Base-by-base conservation (phyloP, 30 jellyfish, hydroid and myxozoan species). In the Haliclystus octoradiatus region DNA sequence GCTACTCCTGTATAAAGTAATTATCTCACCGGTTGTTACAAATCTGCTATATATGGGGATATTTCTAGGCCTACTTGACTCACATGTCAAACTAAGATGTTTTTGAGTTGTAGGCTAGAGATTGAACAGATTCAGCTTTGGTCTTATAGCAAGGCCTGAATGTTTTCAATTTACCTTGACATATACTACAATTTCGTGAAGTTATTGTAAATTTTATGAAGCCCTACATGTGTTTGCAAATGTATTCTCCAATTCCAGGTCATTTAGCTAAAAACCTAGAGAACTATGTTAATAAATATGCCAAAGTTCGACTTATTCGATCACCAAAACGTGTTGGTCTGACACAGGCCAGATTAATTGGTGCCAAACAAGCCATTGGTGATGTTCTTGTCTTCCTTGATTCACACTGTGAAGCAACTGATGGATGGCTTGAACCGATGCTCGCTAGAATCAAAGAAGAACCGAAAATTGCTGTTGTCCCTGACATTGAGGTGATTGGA, bases 361-460 rank as follows among this genome's bases (percentile, higher is more conserved):
- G 99, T 1, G 96, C 99, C 28, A 93, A 84, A 31, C 69, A 70
- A 66, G 99, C 99, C 2, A 53, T 28, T 49, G 99, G 99, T 2
- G 96, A 92, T 65, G 99, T 92, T 0, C 71, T 92, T 26, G 99
- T 92, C 28, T 92, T 92, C 33, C 73, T 92, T 7, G 99, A 92
- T 60, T 92, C 99, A 25, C 99, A 92, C 60, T 92, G 99, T 65
- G 99, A 92, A 68, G 95, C 96, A 0, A 80, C 91, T 4, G 52
- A 1, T 63, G 99, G 99, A 0, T 92, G 99, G 99, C 93, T 92
- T 22, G 99, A 92, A 71, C 99, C 99, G 13, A 29, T 92, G 28
- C 68, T 92, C 13, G 93, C 92, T 3, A 72, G 95, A 57, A 78
- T 92, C 26, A 74, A 92, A 50, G 95, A 83, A 51, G 74, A 92